Base-by-base conservation (phyloP, 2,113 vertebrate genomes). In the Fulica atra region DNA sequence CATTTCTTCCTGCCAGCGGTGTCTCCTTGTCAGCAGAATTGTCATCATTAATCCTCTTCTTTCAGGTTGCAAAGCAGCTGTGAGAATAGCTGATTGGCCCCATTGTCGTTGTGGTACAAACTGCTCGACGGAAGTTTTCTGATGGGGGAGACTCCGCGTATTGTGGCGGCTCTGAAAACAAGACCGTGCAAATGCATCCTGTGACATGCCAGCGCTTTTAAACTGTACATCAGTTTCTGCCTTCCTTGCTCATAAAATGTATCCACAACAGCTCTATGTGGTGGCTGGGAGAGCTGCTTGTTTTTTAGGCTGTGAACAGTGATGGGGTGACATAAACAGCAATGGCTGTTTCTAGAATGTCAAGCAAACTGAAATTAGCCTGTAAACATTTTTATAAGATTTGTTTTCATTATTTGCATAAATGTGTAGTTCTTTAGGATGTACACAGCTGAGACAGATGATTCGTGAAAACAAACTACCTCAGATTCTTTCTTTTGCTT, bases 11-110 rank as follows among this genome's bases (percentile, higher is more conserved):
- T 88, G 78, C 53, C 48, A 57, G 35, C 2, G 3, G 18, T 72
- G 25, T 87, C 73, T 81, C 35, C 36, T 90, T 92, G 86, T 88
- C 81, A 91, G 86, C 50, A 63, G 69, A 92, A 82, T 66, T 96
- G 81, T 88, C 71, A 74, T 79, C 29, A 15, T 63, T 77, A 66
- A 83, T 74, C 40, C 42, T 88, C 4, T 46, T 89, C 51, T 81
- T 94, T 59, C 81, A 59, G 51, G 38, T 60, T 89, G 38, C 69
- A 65, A 89, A 80, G 38, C 46, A 50, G 50, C 72, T 81, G 63
- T 61, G 86, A 85, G 81, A 71, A 19, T 20, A 56, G 80, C 48
- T 81, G 81, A 87, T 56, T 46, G 48, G 18, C 35, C 63, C 38
- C 10, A 2, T 60, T 70, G 78, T 56, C 4, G 0, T 56, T 60